These are phyloP conservation scores for Stenodera caucasica DNA, from an alignment of 2,888 invertebrate genomes.

Conservation along the genomic window DNA sequence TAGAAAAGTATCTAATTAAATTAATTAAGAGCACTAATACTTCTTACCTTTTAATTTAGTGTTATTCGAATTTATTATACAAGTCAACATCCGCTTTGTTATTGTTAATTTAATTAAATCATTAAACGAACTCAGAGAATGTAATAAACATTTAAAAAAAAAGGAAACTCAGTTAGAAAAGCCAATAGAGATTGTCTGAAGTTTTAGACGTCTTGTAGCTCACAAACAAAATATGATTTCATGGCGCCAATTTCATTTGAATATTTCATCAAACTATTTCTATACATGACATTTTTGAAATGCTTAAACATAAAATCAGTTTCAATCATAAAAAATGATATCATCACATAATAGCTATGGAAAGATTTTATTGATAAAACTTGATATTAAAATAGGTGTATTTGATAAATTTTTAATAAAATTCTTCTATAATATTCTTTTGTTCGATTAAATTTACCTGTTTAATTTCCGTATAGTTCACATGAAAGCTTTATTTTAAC, in stretches of 20 bases:
- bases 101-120: not conserved
- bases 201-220: slow-evolving; percentile 15
- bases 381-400: too few relatives aligned
- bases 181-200: slow-evolving; percentile 1
- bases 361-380: too few relatives aligned
- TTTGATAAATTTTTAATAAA: too few relatives aligned
- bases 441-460: not conserved
- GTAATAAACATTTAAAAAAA: not conserved
- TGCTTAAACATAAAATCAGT: too few relatives aligned
- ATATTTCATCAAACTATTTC: slow-evolving; percentile 3
- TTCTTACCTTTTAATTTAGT: too few relatives aligned
- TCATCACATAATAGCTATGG: too few relatives aligned
- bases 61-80: too few relatives aligned
- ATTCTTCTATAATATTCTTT: not conserved
- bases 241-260: slow-evolving; percentile 11
- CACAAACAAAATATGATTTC: slow-evolving; percentile 16
- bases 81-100: not conserved
- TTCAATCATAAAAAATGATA: too few relatives aligned
- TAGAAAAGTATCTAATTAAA: not conserved
- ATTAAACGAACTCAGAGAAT: slow-evolving; percentile 11
- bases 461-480: not conserved
- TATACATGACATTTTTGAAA: too few relatives aligned
- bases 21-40: too few relatives aligned
- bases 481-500: not conserved
- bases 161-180: not conserved